Conservation (phyloP, 2,888 invertebrate genomes). For the Agrochola litura region DNA sequence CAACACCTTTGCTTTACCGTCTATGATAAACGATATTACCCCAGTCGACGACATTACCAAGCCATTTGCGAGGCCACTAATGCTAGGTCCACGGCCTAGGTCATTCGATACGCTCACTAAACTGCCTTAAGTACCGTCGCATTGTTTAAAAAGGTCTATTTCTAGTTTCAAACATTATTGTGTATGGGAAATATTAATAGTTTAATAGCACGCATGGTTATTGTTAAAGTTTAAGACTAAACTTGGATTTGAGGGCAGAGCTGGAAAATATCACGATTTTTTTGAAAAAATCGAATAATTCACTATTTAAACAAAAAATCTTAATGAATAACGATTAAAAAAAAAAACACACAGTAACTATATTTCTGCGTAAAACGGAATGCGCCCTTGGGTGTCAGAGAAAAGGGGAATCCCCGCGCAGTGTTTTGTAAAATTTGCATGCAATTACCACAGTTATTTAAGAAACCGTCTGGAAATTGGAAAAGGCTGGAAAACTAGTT, state of each 20-base stretch:
- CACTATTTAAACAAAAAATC: no score
- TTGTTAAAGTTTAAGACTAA: slow-evolving; percentile 33
- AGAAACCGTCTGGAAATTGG: no score
- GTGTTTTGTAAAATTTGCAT: no score
- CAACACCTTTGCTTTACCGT: neutral
- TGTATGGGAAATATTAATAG: slow-evolving; percentile 44
- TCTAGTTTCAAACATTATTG: slow-evolving; percentile 51
- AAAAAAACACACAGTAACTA: no score
- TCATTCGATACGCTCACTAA: slow-evolving; percentile 46
- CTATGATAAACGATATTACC: neutral
- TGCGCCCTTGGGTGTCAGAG: no score
- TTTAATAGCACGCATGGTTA: slow-evolving; percentile 7
- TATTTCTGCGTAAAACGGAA: no score
- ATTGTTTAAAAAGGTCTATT: slow-evolving; percentile 57
- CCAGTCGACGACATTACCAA: neutral
- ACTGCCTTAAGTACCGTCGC: slow-evolving; percentile 37
- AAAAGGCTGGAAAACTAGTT: no score
- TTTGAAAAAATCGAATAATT: no score
- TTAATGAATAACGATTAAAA: no score
- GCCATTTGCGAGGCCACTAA: slow-evolving; percentile 3
- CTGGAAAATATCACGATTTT: no score
- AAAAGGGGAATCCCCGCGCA: no score
- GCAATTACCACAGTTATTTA: no score
- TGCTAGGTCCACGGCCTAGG: slow-evolving; percentile 29
- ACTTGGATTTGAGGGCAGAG: slow-evolving; percentile 8